These are phyloP conservation scores for Cloeon dipterum DNA, from an alignment of 2,888 invertebrate species.

Conservation along the genomic window DNA sequence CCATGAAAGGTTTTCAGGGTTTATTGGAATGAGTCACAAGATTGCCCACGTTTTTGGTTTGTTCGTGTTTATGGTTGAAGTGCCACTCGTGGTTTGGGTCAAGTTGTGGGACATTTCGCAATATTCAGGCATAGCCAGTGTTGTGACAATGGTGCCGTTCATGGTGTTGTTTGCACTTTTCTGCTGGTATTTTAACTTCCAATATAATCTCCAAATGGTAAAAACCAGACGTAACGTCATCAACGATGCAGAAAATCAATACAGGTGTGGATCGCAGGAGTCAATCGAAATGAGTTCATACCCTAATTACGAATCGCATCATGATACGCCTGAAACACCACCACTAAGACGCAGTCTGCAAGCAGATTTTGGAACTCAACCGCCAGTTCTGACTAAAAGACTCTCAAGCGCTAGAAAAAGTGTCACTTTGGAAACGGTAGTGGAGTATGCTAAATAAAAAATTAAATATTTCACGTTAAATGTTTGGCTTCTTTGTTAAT, in stretches of 20 bases:
- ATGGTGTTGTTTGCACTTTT: neutral
- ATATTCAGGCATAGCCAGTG: conserved; percentile 15
- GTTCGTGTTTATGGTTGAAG: conserved; percentile 30
- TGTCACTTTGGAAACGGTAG: too few species aligned
- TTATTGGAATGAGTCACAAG: conserved; percentile 31
- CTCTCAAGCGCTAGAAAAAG: too few species aligned
- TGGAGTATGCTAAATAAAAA: too few species aligned
- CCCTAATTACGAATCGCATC: too few species aligned
- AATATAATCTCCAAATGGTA: neutral
- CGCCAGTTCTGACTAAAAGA: too few species aligned
- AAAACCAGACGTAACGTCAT: neutral
- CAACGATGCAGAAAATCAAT: neutral
- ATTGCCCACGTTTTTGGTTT: conserved; percentile 34
- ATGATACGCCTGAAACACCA: too few species aligned
- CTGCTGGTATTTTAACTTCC: neutral
- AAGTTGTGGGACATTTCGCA: conserved; percentile 22
- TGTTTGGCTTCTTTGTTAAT: too few species aligned
- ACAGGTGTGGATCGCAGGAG: too few species aligned
- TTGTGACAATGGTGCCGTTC: conserved; percentile 23
- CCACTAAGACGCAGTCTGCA: too few species aligned
- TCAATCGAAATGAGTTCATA: too few species aligned
- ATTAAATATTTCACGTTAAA: too few species aligned
- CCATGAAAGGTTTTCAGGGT: conserved; percentile 13
- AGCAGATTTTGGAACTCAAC: too few species aligned
- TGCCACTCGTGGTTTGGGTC: conserved; percentile 31